Conservation (phyloP, 2,797 vertebrate genomes). For the Pelobates cultripes region DNA sequence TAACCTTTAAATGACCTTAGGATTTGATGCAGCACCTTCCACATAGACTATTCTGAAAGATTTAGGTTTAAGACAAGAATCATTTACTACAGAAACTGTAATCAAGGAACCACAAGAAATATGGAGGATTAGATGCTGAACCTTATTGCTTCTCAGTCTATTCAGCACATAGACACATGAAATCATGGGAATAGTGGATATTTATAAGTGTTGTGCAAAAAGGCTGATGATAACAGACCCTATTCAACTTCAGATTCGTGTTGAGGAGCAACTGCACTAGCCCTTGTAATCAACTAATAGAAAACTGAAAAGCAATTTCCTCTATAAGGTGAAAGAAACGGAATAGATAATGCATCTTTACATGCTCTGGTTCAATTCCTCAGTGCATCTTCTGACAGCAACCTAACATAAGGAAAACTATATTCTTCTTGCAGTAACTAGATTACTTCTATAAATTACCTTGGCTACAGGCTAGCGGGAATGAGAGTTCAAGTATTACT, state of each 20-base stretch:
- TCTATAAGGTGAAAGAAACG: constrained; percentile 26
- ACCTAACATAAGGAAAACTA: no score
- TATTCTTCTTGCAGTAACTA: no score
- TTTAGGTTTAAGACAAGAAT: constrained; percentile 10
- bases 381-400: no score
- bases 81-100: constrained; percentile 21
- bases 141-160: neutral
- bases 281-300: constrained; percentile 41
- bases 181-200: neutral
- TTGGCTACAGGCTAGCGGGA: no score
- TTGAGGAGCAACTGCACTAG: constrained; percentile 15
- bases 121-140: neutral
- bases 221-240: constrained; percentile 9
- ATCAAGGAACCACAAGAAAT: neutral
- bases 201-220: neutral
- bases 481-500: no score
- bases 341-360: constrained; percentile 9
- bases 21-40: no score
- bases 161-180: neutral
- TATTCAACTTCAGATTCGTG: constrained; percentile 36
- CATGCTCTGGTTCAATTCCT: neutral
- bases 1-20: no score
- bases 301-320: constrained; percentile 50
- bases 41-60: neutral
- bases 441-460: no score